Conservation (phyloP, 2,113 vertebrate genomes). For the Malurus cyaneus region DNA sequence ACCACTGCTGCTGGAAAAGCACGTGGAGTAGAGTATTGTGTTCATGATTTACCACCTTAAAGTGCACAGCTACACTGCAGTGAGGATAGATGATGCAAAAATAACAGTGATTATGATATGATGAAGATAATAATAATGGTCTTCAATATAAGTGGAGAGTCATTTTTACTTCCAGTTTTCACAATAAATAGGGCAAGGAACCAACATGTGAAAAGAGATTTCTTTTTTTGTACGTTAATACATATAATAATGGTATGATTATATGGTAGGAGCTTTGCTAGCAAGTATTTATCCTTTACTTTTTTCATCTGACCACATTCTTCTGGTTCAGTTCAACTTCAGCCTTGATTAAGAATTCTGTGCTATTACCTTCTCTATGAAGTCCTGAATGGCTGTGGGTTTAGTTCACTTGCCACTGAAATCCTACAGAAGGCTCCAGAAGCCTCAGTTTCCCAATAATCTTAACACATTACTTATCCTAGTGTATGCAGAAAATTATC, state of each 20-base stretch:
- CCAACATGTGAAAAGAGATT: background rate
- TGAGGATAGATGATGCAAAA: background rate
- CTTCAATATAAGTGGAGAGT: background rate
- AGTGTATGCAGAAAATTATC: background rate
- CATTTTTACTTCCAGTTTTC: background rate
- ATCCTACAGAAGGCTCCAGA: background rate
- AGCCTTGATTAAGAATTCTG: background rate
- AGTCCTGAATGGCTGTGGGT: background rate
- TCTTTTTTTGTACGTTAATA: background rate
- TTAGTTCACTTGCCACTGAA: background rate
- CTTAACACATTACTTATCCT: background rate
- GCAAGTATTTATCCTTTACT: background rate
- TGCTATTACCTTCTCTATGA: background rate
- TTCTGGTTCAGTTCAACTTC: background rate
- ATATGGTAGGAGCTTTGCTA: background rate
- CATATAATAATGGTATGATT: background rate
- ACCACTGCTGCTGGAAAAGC: background rate
- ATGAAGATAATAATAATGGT: background rate
- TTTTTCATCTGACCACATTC: background rate
- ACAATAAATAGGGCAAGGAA: background rate
- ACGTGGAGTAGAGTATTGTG: fast-evolving
- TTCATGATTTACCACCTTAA: background rate
- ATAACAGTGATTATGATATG: background rate
- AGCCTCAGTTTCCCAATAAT: background rate
- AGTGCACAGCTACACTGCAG: background rate